phyloP scores from a whole-genome alignment of 2,888 invertebrate species.

The Arctia plantaginis region DNA sequence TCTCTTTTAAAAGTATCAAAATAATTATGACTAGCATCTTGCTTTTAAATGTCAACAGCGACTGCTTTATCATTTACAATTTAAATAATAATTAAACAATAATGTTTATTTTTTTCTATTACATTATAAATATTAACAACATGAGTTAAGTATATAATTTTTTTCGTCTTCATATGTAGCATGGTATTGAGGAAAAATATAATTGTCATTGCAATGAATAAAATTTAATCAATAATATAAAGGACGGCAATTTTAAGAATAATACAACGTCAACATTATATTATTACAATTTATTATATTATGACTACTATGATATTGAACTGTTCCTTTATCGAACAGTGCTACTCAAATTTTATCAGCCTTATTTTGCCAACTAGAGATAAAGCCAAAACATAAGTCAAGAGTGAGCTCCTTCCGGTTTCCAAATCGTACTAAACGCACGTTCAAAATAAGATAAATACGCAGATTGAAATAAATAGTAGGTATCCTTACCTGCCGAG shows the following conservation, averaged over 20 bases:
- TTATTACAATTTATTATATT: not conserved
- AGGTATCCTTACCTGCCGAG: too few species aligned
- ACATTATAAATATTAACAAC: too few species aligned
- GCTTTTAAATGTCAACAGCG: not conserved
- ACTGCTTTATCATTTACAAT: not conserved
- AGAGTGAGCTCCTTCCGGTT: too few species aligned
- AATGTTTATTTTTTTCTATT: too few species aligned
- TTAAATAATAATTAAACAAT: too few species aligned
- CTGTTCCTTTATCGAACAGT: not conserved
- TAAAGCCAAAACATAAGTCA: not conserved
- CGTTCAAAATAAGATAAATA: too few species aligned
- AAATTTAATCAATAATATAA: not conserved
- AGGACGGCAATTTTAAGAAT: not conserved
- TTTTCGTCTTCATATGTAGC: too few species aligned
- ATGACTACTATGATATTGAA: not conserved
- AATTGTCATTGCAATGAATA: not conserved
- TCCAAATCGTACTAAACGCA: not conserved
- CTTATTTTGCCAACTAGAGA: not conserved
- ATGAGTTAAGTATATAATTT: too few species aligned
- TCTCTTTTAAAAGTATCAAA: not conserved
- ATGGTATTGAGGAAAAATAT: not conserved
- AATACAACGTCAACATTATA: not conserved
- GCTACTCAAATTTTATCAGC: not conserved
- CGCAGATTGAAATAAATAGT: too few species aligned
- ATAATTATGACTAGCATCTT: too few species aligned